Evolutionary conservation across 2,888 invertebrate genomes (phyloP).

Genomic region (Aporophyla lueneburgensis): DNA sequence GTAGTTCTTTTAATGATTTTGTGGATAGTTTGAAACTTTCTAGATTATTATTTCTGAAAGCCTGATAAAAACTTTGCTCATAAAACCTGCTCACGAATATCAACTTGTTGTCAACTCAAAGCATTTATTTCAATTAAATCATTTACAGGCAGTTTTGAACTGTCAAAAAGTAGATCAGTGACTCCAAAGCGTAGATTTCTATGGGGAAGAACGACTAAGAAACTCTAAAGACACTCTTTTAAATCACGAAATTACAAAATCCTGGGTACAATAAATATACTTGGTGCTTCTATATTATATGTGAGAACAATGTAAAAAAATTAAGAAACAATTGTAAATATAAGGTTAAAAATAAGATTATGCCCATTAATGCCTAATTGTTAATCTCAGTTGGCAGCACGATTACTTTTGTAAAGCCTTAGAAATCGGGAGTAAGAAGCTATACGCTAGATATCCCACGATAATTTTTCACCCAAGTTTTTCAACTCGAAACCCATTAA

Average conservation of each 20-base stretch:
- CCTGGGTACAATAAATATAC: too few relatives aligned
- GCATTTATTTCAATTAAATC: too few relatives aligned
- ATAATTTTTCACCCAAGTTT: conserved; percentile 20
- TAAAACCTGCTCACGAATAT: conserved; percentile 1
- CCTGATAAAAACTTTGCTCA: conserved; percentile 10
- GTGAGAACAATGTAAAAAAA: too few relatives aligned
- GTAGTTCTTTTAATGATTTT: conserved; percentile 23
- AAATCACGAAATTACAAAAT: too few relatives aligned
- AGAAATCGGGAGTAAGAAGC: neutral
- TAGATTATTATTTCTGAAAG: neutral
- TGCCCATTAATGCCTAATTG: neutral
- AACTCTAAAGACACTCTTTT: too few relatives aligned
- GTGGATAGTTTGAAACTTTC: neutral
- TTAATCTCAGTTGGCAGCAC: neutral
- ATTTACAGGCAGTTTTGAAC: too few relatives aligned
- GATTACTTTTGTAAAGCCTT: neutral
- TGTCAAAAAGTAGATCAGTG: too few relatives aligned
- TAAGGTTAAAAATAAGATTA: too few relatives aligned
- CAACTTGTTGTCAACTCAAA: neutral
- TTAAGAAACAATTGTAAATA: too few relatives aligned
- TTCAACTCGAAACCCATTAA: conserved; percentile 18
- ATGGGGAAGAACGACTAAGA: too few relatives aligned
- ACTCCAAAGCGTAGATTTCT: too few relatives aligned
- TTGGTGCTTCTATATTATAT: too few relatives aligned
- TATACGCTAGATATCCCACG: conserved; percentile 10